phyloP scores from a whole-genome alignment of 2,113 vertebrate species.

The Brachyistius frenatus region DNA sequence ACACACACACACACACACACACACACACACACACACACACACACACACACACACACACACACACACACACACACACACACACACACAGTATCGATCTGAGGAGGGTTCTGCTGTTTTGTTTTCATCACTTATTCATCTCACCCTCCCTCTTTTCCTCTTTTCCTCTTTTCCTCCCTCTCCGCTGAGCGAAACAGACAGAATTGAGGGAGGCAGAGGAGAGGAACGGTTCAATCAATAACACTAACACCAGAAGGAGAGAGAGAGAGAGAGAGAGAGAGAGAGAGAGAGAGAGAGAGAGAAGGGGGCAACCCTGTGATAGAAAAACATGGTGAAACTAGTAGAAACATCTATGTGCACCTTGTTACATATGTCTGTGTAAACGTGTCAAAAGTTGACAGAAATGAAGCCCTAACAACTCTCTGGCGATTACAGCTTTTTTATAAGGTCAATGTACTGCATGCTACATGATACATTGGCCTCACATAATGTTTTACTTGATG shows the following conservation, averaged over 20 bases:
- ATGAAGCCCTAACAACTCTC: constrained; percentile 32
- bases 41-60: constrained; percentile 42
- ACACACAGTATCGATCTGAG: constrained; percentile 76
- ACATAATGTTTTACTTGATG: constrained; percentile 19
- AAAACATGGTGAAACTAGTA: constrained; percentile 35
- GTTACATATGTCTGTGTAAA: constrained; percentile 38
- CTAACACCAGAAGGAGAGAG: constrained; percentile 73
- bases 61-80: constrained; percentile 41
- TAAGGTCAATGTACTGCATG: constrained; percentile 31
- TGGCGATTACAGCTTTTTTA: constrained; percentile 8
- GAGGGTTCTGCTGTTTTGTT: constrained; percentile 86
- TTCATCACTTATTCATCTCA: constrained; percentile 87
- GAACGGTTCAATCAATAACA: constrained; percentile 87
- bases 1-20: constrained; percentile 40
- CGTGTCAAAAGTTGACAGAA: constrained; percentile 43
- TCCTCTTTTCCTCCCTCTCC: constrained; percentile 71
- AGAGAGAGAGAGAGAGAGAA: constrained; percentile 30
- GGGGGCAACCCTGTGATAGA: constrained; percentile 30
- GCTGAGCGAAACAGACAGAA: constrained; percentile 83
- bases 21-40: constrained; percentile 54
- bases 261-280: constrained; percentile 35
- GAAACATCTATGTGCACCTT: constrained; percentile 38
- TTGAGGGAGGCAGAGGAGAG: constrained; percentile 84
- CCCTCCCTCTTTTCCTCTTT: constrained; percentile 72
- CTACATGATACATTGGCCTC: constrained; percentile 6